phyloP scores from a whole-genome alignment of 1,140 invertebrate genomes.

The Daktulosphaira vitifoliae region DNA sequence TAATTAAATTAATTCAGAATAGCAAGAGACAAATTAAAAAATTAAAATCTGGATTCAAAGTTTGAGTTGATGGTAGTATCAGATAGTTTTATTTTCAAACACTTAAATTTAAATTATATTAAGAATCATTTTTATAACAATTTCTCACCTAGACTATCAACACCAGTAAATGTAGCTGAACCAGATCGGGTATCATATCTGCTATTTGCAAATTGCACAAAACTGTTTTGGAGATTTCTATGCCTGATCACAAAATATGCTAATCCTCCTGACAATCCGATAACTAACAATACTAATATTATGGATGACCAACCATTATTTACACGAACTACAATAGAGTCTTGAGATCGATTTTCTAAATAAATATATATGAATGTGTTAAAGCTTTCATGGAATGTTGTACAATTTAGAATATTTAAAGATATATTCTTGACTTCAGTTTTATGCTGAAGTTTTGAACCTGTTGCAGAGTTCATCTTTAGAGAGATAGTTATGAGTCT shows the following conservation, averaged over 20 bases:
- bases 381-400: too few relatives aligned
- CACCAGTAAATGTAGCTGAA: slow-evolving; percentile 68
- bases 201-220: slow-evolving; percentile 72
- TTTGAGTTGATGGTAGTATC: too few relatives aligned
- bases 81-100: too few relatives aligned
- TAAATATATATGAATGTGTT: too few relatives aligned
- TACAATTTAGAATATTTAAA: not conserved
- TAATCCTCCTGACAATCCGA: slow-evolving; percentile 49
- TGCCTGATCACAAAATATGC: slow-evolving; percentile 61
- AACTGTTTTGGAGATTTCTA: slow-evolving; percentile 63
- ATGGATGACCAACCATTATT: slow-evolving; percentile 44
- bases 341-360: slow-evolving; percentile 32
- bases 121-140: slow-evolving; percentile 37
- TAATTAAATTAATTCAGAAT: too few relatives aligned
- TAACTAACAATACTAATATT: slow-evolving; percentile 48
- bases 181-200: slow-evolving; percentile 78
- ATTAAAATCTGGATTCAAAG: too few relatives aligned
- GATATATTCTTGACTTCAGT: too few relatives aligned
- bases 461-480: too few relatives aligned
- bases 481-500: too few relatives aligned
- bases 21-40: not conserved
- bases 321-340: slow-evolving; percentile 29
- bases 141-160: slow-evolving; percentile 60
- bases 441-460: too few relatives aligned
- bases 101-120: too few relatives aligned